Evolutionary conservation across 2,888 invertebrate species (phyloP).

Genomic region (Malacosoma neustria): DNA sequence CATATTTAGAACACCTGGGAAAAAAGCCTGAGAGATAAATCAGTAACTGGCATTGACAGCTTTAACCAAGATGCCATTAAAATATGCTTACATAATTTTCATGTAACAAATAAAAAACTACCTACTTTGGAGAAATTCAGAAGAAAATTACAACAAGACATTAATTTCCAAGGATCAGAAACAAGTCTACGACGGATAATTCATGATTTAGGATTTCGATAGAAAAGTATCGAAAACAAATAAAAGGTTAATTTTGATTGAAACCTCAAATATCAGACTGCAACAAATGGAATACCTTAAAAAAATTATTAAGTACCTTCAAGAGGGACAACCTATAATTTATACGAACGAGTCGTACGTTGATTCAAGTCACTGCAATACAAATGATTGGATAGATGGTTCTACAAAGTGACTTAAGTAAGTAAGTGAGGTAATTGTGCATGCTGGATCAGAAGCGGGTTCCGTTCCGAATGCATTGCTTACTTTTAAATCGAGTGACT

Average conservation of each 20-base stretch:
- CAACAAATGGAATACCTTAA: conserved; percentile 11
- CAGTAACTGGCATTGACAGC: conserved; percentile 15
- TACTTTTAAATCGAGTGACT: too few species aligned
- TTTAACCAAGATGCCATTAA: conserved; percentile 18
- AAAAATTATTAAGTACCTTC: conserved; percentile 9
- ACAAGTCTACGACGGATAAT: too few species aligned
- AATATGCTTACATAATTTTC: conserved; percentile 21
- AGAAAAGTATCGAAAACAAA: too few species aligned
- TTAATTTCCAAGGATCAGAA: conserved; percentile 3
- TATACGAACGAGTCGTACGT: conserved; percentile 11
- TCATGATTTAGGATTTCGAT: too few species aligned
- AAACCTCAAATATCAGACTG: conserved; percentile 9
- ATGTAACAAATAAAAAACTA: conserved; percentile 16
- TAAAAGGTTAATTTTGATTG: too few species aligned
- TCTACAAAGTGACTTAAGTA: conserved; percentile 1
- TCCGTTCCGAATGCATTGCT: too few species aligned
- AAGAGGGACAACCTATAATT: conserved; percentile 8
- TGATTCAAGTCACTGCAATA: neutral
- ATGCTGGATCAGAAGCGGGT: too few species aligned
- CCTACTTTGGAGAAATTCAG: conserved; percentile 13
- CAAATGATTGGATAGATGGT: conserved; percentile 1
- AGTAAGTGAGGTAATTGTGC: too few species aligned
- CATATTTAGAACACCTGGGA: conserved; percentile 2
- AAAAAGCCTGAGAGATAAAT: conserved; percentile 13
- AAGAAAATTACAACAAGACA: conserved; percentile 8